A percentile compares a stretch with the other conserved stretches of the same genome.
Evolutionary conservation across 1,140 invertebrate genomes (phyloP).

Genomic region (Diachasmimorpha longicaudata): DNA sequence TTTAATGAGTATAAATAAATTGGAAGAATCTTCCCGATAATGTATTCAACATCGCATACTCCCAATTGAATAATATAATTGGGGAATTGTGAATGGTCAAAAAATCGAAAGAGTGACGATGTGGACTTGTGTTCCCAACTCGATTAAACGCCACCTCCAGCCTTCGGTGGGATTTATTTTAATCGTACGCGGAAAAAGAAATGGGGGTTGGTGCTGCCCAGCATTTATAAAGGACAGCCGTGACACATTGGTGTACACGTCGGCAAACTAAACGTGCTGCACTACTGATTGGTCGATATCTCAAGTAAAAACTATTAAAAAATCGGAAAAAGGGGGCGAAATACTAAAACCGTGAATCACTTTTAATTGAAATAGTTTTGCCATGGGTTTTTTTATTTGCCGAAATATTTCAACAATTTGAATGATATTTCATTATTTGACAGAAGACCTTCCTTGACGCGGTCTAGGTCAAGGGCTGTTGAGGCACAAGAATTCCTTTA

Average conservation of each 20-base stretch:
- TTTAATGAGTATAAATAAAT: no score
- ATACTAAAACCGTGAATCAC: background rate
- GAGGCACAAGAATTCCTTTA: no score
- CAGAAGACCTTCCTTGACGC: no score
- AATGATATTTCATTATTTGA: no score
- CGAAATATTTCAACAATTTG: no score
- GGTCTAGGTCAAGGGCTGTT: no score
- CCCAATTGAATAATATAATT: conserved; percentile 35
- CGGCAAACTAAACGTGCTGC: conserved; percentile 21
- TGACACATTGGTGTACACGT: conserved; percentile 30
- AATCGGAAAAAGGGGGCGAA: background rate
- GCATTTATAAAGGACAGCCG: conserved; percentile 2
- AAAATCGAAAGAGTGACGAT: conserved; percentile 35
- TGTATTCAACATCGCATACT: conserved; percentile 22
- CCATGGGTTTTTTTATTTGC: no score
- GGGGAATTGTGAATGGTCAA: conserved; percentile 17
- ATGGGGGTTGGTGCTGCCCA: background rate
- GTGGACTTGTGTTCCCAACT: conserved; percentile 28
- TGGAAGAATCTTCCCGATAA: background rate
- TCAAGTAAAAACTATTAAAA: background rate
- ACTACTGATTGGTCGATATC: background rate
- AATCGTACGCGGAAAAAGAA: conserved; percentile 28
- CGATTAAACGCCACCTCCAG: conserved; percentile 36
- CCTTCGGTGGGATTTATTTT: conserved; percentile 35
- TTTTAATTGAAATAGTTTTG: no score